Evolutionary conservation across 2,113 vertebrate genomes (phyloP).

Genomic region (Proteles cristata): DNA sequence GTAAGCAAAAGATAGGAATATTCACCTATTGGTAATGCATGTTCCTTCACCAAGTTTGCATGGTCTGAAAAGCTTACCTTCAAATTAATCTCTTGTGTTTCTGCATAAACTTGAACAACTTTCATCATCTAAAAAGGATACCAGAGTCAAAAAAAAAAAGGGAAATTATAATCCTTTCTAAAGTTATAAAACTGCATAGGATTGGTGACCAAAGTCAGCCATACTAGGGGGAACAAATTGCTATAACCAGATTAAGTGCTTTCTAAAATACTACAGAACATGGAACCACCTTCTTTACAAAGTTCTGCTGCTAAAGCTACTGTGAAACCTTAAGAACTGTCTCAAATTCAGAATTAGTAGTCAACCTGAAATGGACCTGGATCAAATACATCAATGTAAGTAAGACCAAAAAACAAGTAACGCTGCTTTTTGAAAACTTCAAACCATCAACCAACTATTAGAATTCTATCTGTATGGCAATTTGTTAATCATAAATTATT

Average conservation of each 20-base stretch:
- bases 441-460: conserved; percentile 12
- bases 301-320: conserved; percentile 61
- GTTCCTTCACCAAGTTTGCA: conserved; percentile 93
- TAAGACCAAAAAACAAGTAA: conserved; percentile 58
- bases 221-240: conserved; percentile 82
- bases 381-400: conserved; percentile 25
- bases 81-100: conserved; percentile 99
- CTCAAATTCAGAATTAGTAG: conserved; percentile 46
- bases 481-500: conserved; percentile 37
- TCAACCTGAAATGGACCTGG: conserved; percentile 34
- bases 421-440: conserved; percentile 9
- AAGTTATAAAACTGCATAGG: conserved; percentile 88
- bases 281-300: conserved; percentile 81
- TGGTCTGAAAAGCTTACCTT: conserved; percentile 98
- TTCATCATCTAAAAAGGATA: conserved; percentile 99
- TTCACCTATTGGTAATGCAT: conserved; percentile 89
- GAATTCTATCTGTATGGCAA: conserved; percentile 38
- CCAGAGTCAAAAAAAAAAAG: conserved; percentile 96
- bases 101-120: conserved; percentile 99
- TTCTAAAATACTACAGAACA: conserved; percentile 79
- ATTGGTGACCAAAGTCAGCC: conserved; percentile 86
- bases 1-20: conserved; percentile 88
- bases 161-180: conserved; percentile 91
- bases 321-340: conserved; percentile 46
- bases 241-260: conserved; percentile 83